Conservation (phyloP, 2,113 vertebrate species). For the Mesembrinibis cayennensis region DNA sequence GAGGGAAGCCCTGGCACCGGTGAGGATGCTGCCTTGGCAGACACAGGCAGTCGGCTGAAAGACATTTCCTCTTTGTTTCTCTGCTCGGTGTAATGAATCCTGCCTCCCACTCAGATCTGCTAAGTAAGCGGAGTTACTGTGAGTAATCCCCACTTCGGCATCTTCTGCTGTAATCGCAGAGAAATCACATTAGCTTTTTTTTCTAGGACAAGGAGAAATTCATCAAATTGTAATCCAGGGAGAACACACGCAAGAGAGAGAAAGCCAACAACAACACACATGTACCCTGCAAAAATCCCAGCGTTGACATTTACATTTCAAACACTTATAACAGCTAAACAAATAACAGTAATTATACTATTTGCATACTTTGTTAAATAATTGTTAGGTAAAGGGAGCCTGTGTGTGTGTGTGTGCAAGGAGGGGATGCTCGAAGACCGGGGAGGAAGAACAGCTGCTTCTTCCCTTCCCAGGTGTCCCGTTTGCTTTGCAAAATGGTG, state of each 20-base stretch:
- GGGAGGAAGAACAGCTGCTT: conserved; percentile 51
- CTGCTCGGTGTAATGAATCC: conserved; percentile 59
- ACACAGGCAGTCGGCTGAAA: conserved; percentile 10
- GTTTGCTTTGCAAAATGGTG: neutral
- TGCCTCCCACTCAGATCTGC: conserved; percentile 63
- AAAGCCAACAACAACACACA: neutral
- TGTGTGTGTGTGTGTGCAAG: neutral
- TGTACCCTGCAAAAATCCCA: conserved; percentile 28
- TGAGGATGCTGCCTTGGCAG: neutral
- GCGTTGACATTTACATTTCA: conserved; percentile 76
- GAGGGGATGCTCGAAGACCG: neutral
- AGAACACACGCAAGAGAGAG: neutral
- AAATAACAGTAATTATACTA: conserved; percentile 77
- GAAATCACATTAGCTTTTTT: conserved; percentile 36
- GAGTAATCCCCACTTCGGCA: conserved; percentile 30
- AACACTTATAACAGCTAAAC: conserved; percentile 73
- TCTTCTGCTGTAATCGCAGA: conserved; percentile 27
- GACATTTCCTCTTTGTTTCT: conserved; percentile 49
- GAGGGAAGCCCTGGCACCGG: neutral
- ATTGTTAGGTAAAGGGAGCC: conserved; percentile 57
- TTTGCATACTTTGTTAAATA: conserved; percentile 74
- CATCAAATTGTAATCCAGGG: conserved; percentile 59
- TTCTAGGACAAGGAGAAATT: conserved; percentile 42
- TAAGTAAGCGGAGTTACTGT: conserved; percentile 45
- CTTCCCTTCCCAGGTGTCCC: neutral